These are phyloP conservation scores for Microtus richardsoni DNA, from an alignment of 2,113 vertebrate genomes.

Conservation along the genomic window DNA sequence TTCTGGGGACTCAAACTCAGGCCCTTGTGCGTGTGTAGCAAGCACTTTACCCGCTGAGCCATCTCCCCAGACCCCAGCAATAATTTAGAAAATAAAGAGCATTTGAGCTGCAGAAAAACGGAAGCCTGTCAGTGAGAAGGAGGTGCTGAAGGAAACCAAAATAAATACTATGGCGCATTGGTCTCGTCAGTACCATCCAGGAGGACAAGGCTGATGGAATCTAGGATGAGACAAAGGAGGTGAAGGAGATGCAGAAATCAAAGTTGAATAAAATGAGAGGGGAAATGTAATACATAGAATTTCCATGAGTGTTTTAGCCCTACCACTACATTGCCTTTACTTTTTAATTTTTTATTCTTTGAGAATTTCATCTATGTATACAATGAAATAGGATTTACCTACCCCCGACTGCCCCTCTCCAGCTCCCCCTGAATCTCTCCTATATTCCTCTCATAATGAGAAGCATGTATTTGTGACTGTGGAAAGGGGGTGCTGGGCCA, in stretches of 20 bases:
- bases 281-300: not conserved
- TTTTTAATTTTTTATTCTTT: not conserved
- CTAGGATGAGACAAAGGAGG: not conserved
- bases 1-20: not conserved
- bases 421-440: not conserved
- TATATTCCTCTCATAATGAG: not conserved
- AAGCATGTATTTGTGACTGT: too few relatives aligned
- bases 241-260: constrained; percentile 9
- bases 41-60: not conserved
- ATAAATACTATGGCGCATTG: not conserved
- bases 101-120: not conserved
- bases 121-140: not conserved
- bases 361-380: not conserved
- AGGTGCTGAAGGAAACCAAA: constrained; percentile 42
- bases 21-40: not conserved
- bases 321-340: not conserved
- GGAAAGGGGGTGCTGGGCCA: not conserved
- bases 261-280: not conserved
- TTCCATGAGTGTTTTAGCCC: not conserved
- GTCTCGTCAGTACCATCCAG: not conserved
- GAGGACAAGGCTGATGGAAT: not conserved
- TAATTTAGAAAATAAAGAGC: not conserved
- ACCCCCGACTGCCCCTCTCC: not conserved
- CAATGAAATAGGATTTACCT: not conserved
- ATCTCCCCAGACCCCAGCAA: not conserved